A percentile compares a stretch with the other conserved stretches of the same genome.
phyloP scores from a whole-genome alignment of 1,140 invertebrate genomes.

The Plodia interpunctella region DNA sequence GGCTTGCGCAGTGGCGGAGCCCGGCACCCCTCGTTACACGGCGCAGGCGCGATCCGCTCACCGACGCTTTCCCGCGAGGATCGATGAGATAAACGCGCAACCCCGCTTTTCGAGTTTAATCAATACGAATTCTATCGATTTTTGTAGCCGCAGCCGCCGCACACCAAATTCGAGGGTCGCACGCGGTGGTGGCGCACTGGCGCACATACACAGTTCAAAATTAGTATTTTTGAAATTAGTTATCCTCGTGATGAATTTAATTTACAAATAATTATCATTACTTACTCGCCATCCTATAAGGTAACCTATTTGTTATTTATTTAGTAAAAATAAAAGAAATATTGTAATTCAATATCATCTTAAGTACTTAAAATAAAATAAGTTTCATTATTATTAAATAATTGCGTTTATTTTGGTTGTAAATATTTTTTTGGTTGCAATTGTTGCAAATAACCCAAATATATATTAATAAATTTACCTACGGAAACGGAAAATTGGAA shows the following conservation, averaged over 20 bases:
- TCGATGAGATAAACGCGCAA: conserved; percentile 75
- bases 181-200: conserved; percentile 70
- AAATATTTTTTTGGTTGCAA: no score
- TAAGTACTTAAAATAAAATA: no score
- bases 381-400: no score
- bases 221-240: not conserved
- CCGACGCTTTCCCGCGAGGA: conserved; percentile 53
- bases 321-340: not conserved
- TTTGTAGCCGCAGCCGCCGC: conserved; percentile 72
- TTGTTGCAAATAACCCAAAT: no score
- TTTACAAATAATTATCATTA: conserved; percentile 10
- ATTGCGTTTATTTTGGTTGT: no score
- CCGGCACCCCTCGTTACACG: conserved; percentile 39
- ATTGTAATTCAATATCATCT: no score
- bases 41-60: conserved; percentile 50
- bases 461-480: no score
- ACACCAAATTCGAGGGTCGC: conserved; percentile 66
- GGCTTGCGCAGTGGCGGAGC: conserved; percentile 16
- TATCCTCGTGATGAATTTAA: not conserved
- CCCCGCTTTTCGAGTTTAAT: conserved; percentile 68
- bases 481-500: no score
- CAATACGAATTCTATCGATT: conserved; percentile 70
- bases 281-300: not conserved
- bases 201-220: conserved; percentile 33
- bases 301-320: not conserved